Conservation (phyloP, 2,888 invertebrate species). For the Synanthedon vespiformis region DNA sequence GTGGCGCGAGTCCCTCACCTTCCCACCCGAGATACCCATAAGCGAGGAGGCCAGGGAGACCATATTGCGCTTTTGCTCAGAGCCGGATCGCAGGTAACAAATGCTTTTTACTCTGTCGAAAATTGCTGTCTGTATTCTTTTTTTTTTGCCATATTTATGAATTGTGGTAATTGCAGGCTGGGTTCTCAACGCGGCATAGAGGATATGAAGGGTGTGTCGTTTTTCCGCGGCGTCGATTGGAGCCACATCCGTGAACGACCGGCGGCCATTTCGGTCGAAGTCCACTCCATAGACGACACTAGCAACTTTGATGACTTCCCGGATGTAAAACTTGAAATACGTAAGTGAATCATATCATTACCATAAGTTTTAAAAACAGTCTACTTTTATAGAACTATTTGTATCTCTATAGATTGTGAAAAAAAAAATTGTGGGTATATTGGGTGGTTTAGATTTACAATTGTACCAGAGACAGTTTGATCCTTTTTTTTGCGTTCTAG, state of each 20-base stretch:
- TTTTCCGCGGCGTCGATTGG: conserved; percentile 99
- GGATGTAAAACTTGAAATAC: conserved; percentile 97
- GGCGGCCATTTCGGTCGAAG: conserved; percentile 97
- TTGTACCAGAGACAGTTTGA: too few species aligned
- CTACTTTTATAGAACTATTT: too few species aligned
- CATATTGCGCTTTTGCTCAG: conserved; percentile 96
- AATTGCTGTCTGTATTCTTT: too few species aligned
- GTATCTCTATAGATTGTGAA: too few species aligned
- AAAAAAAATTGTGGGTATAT: too few species aligned
- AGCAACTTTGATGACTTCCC: conserved; percentile 99
- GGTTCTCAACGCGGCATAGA: conserved; percentile 92
- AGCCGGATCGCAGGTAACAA: conserved; percentile 86
- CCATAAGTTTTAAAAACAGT: too few species aligned
- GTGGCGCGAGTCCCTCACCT: conserved; percentile 97
- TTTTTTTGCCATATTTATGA: not conserved
- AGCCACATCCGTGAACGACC: conserved; percentile 98
- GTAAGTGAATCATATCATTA: conserved; percentile 76
- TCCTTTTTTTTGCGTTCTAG: too few species aligned
- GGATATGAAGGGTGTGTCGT: conserved; percentile 91
- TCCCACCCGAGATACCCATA: conserved; percentile 99
- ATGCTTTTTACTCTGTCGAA: too few species aligned
- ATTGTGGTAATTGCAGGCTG: conserved; percentile 41
- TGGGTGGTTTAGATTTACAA: too few species aligned
- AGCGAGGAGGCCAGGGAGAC: conserved; percentile 97
- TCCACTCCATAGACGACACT: conserved; percentile 98